Conservation (phyloP, 2,888 invertebrate species). For the Opisthograptis luteolata region DNA sequence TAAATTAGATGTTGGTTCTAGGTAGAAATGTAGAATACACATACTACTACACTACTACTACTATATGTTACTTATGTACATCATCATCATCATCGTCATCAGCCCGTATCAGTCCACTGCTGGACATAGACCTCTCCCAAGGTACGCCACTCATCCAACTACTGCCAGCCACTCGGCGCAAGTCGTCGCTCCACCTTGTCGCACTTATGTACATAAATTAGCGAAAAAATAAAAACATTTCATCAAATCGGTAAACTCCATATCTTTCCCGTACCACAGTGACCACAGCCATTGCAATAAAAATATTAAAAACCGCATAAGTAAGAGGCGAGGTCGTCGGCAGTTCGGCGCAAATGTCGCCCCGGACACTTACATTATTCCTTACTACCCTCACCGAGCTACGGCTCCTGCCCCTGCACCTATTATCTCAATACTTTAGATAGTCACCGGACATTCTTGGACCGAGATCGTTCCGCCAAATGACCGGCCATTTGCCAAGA, state of each 20-base stretch:
- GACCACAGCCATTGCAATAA: slow-evolving; percentile 86
- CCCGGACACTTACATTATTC: slow-evolving; percentile 83
- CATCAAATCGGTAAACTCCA: slow-evolving; percentile 40
- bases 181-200: background rate
- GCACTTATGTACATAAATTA: background rate
- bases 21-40: too few species aligned
- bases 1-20: too few species aligned
- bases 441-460: slow-evolving; percentile 77
- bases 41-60: too few species aligned
- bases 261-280: slow-evolving; percentile 50
- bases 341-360: slow-evolving; percentile 84
- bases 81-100: too few species aligned
- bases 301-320: slow-evolving; percentile 86
- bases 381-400: slow-evolving; percentile 58
- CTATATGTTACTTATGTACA: too few species aligned
- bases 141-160: too few species aligned
- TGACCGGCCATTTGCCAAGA: slow-evolving; percentile 79
- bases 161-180: too few species aligned
- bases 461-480: slow-evolving; percentile 75
- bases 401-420: slow-evolving; percentile 63
- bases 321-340: slow-evolving; percentile 82
- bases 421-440: slow-evolving; percentile 84
- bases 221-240: background rate
- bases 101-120: too few species aligned
- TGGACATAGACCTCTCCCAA: too few species aligned